Evolutionary conservation across 30 jellyfish, hydroid and myxozoan species (phyloP).

Genomic region (Mastigias papua): DNA sequence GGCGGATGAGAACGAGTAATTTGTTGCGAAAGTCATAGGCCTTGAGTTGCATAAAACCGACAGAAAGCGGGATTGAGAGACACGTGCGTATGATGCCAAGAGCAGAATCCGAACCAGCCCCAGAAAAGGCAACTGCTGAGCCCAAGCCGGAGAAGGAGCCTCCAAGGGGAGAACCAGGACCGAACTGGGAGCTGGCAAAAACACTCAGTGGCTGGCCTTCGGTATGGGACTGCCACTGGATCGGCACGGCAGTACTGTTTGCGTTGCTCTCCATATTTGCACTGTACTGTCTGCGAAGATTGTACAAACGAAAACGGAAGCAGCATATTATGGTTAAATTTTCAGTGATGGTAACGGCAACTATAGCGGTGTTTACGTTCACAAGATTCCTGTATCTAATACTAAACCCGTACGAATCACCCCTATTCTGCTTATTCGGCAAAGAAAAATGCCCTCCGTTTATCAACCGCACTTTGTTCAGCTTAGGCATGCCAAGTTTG

Average conservation of each 20-base stretch:
- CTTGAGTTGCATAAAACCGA: too few relatives aligned
- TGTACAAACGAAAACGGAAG: constrained; percentile 29
- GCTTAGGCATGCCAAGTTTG: constrained; percentile 81
- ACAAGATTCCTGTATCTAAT: constrained; percentile 65
- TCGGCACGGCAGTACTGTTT: constrained; percentile 67
- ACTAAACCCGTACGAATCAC: constrained; percentile 80
- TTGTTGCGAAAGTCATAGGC: not conserved
- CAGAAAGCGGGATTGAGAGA: not conserved
- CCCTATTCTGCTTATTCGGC: constrained; percentile 62
- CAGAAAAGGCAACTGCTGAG: constrained; percentile 30
- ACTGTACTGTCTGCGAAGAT: constrained; percentile 25
- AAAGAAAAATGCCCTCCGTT: constrained; percentile 65
- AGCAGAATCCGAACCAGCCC: constrained; percentile 50
- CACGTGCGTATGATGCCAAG: constrained; percentile 13
- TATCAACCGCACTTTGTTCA: constrained; percentile 56
- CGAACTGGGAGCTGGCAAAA: constrained; percentile 68
- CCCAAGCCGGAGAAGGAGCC: constrained; percentile 58
- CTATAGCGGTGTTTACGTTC: constrained; percentile 26
- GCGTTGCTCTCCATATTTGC: constrained; percentile 37
- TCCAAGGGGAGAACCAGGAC: constrained; percentile 76
- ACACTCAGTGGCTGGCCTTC: constrained; percentile 47
- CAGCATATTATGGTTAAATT: constrained; percentile 54
- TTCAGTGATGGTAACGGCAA: constrained; percentile 50
- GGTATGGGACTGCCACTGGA: constrained; percentile 86
- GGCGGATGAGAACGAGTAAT: not conserved